Evolutionary conservation across 2,113 vertebrate species (phyloP), one percentile per base, ranked within the genome.

Genomic region (Strigops habroptila): DNA sequence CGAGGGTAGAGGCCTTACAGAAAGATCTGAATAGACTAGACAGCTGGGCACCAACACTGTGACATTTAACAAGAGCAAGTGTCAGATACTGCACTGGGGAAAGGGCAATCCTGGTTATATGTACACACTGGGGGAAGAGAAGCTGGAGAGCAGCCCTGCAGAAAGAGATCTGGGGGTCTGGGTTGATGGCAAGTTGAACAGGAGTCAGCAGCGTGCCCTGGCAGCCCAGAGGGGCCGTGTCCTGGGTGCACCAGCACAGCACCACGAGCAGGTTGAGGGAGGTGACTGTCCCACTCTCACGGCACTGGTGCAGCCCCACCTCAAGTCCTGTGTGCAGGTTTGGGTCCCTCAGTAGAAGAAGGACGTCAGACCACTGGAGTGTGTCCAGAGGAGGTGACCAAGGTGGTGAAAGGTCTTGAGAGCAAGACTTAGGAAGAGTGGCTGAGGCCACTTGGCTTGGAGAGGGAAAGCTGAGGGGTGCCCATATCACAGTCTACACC

Each of bases 251-350:
- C 33, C 57, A 59, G 57, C 57, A 59, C 33, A 35, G 57, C 57
- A 35, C 14, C 57, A 59, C 57, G 35, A 59, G 22, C n/a, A 59
- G 33, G 33, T 24, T 7, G 18, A 10, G 69, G 59, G 37, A 27
- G 14, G 52, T 1, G 37, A 24, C 7, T 23, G 78, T 43, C 69
- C 70, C 14, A 3, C 63, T 41, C 70, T 8, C 44, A 15, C 31
- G 0, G 12, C 64, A 4, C 31, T 27, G 57, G 35, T 18, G 31
- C 4, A 1, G 48, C 73, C 43, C 33, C 64, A 35, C 27, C 49
- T 15, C 14, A 2, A 35, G 31, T 5, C 3, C 21, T 18, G 37
- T 3, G 43, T 4, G 7, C 16, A 4, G 14, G 14, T 33, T 35
- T 41, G 60, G 52, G 46, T 11, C 3, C 63, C 67, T 41, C 46